These are phyloP conservation scores for Esox lucius DNA, from an alignment of 2,797 vertebrate species.

Conservation along the genomic window DNA sequence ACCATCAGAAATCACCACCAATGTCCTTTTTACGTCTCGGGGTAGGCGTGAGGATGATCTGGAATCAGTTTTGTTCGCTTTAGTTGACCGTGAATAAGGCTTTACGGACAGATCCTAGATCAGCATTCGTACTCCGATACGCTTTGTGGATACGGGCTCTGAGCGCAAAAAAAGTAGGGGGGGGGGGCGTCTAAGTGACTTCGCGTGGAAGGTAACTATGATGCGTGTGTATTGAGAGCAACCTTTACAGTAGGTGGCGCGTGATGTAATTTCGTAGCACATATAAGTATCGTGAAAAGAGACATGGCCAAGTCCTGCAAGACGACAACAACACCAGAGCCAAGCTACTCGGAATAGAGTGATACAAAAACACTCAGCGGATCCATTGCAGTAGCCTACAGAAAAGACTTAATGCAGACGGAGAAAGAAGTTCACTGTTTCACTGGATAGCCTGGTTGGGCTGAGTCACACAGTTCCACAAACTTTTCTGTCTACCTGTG, in stretches of 20 bases:
- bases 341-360: slow-evolving; percentile 24
- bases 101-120: too few species aligned
- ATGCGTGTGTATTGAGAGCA: neutral
- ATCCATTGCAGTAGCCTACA: neutral
- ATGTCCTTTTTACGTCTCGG: too few species aligned
- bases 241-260: slow-evolving; percentile 74
- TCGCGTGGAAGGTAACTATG: neutral
- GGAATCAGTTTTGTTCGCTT: too few species aligned
- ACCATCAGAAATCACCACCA: too few species aligned
- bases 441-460: slow-evolving; percentile 10
- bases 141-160: neutral
- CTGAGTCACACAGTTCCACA: neutral
- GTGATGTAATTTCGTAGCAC: slow-evolving; percentile 83
- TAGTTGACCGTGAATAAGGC: too few species aligned
- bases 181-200: slow-evolving; percentile 4
- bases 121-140: too few species aligned
- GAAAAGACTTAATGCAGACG: slow-evolving; percentile 1
- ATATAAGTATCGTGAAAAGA: slow-evolving; percentile 82
- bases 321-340: slow-evolving; percentile 58
- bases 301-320: slow-evolving; percentile 75
- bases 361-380: neutral
- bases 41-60: too few species aligned
- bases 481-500: slow-evolving; percentile 1
- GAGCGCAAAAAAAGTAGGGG: neutral
- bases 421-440: neutral